Percentiles rank a stretch among this genome's conserved stretches.
Evolutionary conservation across 2,113 vertebrate species (phyloP).

Genomic region (Astur gentilis): DNA sequence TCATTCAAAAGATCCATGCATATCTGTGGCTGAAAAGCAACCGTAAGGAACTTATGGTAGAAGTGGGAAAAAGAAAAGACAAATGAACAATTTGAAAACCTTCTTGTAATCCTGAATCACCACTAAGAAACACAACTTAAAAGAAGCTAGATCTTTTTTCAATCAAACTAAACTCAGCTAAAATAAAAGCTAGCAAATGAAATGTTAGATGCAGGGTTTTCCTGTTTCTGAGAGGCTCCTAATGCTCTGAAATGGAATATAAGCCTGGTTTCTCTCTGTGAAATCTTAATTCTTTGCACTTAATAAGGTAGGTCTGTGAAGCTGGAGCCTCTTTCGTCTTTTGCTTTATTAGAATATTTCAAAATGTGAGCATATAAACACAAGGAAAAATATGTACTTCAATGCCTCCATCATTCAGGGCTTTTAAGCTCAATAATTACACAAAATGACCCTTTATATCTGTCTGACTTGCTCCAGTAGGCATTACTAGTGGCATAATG

Average conservation of each 20-base stretch:
- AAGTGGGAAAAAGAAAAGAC: background rate
- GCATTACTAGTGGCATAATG: background rate
- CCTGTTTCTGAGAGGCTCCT: background rate
- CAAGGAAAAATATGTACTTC: background rate
- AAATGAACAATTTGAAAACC: background rate
- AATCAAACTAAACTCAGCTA: background rate
- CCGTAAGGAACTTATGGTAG: background rate
- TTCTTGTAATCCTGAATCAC: background rate
- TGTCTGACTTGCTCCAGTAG: constrained; percentile 25
- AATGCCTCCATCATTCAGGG: background rate
- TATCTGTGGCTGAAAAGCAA: background rate
- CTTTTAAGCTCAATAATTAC: constrained; percentile 38
- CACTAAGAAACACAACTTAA: background rate
- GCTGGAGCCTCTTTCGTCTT: background rate
- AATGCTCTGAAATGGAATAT: background rate
- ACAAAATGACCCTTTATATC: constrained; percentile 48
- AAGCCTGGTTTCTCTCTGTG: background rate
- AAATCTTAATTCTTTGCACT: background rate
- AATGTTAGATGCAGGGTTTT: background rate
- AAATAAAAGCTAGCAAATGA: constrained; percentile 6
- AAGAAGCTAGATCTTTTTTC: background rate
- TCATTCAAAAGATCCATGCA: background rate
- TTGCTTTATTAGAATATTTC: background rate
- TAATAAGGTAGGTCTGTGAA: background rate
- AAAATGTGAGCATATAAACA: background rate